phyloP scores from a whole-genome alignment of 2,113 vertebrate species.

The Alectura lathami region DNA sequence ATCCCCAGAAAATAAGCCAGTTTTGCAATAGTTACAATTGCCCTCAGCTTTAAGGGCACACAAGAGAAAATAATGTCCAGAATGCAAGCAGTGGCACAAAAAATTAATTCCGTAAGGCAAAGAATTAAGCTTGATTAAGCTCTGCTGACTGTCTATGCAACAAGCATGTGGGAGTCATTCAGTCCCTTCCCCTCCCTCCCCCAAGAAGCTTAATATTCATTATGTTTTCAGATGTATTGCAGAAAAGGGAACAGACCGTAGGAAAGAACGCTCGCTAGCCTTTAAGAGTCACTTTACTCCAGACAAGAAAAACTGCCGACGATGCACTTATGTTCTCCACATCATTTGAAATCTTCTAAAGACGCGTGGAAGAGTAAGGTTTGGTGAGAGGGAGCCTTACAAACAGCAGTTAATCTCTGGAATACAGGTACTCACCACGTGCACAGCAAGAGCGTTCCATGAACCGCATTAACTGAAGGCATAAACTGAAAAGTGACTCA shows the following conservation, averaged over 20 bases:
- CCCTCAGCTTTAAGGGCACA: neutral
- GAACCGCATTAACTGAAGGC: neutral
- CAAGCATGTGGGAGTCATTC: neutral
- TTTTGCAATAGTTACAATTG: no score
- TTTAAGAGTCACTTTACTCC: neutral
- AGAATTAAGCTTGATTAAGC: neutral
- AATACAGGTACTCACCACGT: neutral
- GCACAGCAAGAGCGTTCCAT: neutral
- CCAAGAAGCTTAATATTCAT: neutral
- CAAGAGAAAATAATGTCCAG: neutral
- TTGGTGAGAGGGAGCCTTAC: neutral
- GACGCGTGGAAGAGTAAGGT: neutral
- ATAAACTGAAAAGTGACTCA: slow-evolving; percentile 52
- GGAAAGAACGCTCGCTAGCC: neutral
- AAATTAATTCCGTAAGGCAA: neutral
- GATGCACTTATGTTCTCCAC: neutral
- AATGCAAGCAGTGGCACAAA: neutral
- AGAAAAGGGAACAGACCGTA: neutral
- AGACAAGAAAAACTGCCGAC: neutral
- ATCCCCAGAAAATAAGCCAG: no score
- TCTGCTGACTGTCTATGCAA: neutral
- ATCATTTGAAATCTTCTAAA: neutral
- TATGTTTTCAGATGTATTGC: neutral
- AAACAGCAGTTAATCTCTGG: neutral
- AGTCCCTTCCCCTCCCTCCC: neutral